These are phyloP conservation scores for Sitophilus oryzae DNA, from an alignment of 1,140 invertebrate species.

Conservation along the genomic window DNA sequence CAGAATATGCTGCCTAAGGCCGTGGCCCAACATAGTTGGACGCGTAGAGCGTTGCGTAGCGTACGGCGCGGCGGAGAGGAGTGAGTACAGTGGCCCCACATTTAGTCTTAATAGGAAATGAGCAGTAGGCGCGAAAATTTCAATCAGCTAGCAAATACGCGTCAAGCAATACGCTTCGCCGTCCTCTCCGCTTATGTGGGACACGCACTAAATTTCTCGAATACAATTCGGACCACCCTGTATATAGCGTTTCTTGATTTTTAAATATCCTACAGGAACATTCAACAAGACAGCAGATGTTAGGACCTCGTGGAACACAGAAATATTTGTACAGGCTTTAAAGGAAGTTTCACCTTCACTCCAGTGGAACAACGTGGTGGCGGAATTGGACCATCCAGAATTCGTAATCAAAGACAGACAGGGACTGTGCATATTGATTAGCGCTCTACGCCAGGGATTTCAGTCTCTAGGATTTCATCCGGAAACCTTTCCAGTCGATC, in stretches of 20 bases:
- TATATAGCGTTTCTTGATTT: background rate
- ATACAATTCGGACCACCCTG: background rate
- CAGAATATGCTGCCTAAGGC: too few relatives aligned
- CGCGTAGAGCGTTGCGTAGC: too few relatives aligned
- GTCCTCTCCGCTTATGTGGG: too few relatives aligned
- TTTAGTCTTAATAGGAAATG: too few relatives aligned
- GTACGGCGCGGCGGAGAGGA: too few relatives aligned
- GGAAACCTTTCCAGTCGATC: constrained; percentile 18
- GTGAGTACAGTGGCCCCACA: too few relatives aligned
- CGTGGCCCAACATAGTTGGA: too few relatives aligned
- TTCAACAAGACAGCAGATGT: constrained; percentile 40
- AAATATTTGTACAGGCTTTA: constrained; percentile 83
- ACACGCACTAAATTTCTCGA: too few relatives aligned
- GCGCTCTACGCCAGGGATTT: constrained; percentile 71
- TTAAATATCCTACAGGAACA: constrained; percentile 49
- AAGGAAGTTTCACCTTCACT: constrained; percentile 83
- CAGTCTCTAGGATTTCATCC: constrained; percentile 64
- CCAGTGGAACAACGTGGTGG: constrained; percentile 88
- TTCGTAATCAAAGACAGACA: constrained; percentile 83
- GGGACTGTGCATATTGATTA: constrained; percentile 74
- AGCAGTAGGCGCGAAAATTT: too few relatives aligned
- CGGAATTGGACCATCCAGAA: constrained; percentile 83
- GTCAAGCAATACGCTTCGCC: too few relatives aligned
- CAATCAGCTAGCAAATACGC: too few relatives aligned
- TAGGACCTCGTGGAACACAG: constrained; percentile 81